Conservation (phyloP, 1,140 invertebrate genomes). For the Heliothis virescens region DNA sequence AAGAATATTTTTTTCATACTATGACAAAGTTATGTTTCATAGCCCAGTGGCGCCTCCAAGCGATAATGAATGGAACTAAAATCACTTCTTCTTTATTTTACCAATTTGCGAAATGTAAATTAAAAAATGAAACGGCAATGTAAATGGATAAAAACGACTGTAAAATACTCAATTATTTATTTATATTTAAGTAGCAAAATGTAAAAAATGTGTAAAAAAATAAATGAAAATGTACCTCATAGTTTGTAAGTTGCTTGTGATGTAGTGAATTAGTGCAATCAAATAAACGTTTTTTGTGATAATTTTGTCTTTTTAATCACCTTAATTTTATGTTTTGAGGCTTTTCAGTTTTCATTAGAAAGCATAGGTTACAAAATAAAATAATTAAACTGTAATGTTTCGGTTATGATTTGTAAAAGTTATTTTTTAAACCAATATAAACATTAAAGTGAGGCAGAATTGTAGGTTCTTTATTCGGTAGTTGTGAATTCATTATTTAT, state of each 20-base stretch:
- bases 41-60: background rate
- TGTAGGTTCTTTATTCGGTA: too few species aligned
- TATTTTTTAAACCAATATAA: too few species aligned
- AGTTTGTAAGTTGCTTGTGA: conserved; percentile 42
- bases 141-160: conserved; percentile 11
- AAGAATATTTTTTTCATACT: background rate
- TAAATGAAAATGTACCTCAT: conserved; percentile 48
- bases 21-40: background rate
- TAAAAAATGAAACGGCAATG: conserved; percentile 18
- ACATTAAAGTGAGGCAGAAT: too few species aligned
- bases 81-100: conserved; percentile 7
- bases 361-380: too few species aligned
- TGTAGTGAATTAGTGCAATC: conserved; percentile 33
- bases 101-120: background rate
- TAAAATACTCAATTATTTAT: conserved; percentile 67
- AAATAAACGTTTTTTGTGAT: conserved; percentile 10
- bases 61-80: background rate
- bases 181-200: conserved; percentile 63
- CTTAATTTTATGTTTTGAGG: background rate
- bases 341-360: too few species aligned
- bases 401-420: too few species aligned
- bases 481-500: too few species aligned
- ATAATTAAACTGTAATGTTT: too few species aligned
- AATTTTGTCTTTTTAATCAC: background rate
- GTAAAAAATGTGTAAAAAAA: conserved; percentile 64